Base-by-base conservation (phyloP, 2,888 invertebrate genomes). In the Dolichomitus sp. region DNA sequence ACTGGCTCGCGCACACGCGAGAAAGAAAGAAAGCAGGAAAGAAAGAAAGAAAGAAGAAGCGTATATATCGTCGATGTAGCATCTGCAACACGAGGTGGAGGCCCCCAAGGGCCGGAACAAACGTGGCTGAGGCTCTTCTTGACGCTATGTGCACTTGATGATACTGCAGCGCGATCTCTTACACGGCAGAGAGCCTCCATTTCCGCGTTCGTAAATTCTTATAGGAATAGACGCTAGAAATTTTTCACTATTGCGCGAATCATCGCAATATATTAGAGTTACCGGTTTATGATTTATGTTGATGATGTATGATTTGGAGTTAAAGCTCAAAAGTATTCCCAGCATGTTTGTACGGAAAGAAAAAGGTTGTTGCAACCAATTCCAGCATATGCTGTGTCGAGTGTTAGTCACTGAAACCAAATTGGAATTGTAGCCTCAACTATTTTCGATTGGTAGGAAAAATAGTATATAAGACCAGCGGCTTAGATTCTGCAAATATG, bases 1-100 rank as follows among this genome's bases (percentile, higher is more conserved):
- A 19, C 48, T 42, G 65, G 42, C 50, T 76, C 19, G 54, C 59
- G 27, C 33, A 30, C 48, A n/a, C 17, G 65, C 57, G 65, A 74
- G 70, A 63, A 73, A 45, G 52, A 73, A 27, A 65, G 65, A 57
- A 57, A 19, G 54, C 59, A 59, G 30, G n/a, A 66, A 70, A 23
- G 23, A 23, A 23, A 23, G 23, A 23, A 23, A 23, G 23, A 23
- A 23, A 23, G 23, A 23, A 23, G 23, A 2, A 23, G 23, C 23
- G 23, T 23, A 23, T 23, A 23, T 81, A 83, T 81, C 81, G 85
- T 77, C 63, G 85, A 80, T 84, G 85, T 81, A 84, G 81, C 83
- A 85, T 84, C 84, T 80, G 84, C 85, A 66, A 68, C 63, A 48
- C 63, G 79, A 79, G 74, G 59, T 50, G 78, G 57, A 74, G 63